Evolutionary conservation across 2,113 vertebrate genomes (phyloP).

Genomic region (Chloropsis cyanopogon): DNA sequence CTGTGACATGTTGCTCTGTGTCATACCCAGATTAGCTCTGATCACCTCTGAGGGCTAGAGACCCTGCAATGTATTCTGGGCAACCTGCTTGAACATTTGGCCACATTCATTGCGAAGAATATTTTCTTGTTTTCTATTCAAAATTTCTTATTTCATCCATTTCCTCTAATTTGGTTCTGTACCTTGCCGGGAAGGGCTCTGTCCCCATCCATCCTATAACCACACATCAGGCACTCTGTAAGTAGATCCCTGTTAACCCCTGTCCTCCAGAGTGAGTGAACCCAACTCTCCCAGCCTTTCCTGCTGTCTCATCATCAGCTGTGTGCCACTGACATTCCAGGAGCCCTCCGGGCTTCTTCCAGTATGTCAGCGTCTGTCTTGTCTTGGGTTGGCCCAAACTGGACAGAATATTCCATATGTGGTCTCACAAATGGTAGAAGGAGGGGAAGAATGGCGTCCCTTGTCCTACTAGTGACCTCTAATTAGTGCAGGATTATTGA

Average conservation of each 20-base stretch:
- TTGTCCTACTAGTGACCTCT: not conserved
- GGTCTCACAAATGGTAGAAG: not conserved
- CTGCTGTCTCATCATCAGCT: not conserved
- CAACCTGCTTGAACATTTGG: not conserved
- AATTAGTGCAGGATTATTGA: not conserved
- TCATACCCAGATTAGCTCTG: not conserved
- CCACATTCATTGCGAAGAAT: not conserved
- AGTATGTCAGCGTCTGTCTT: rapidly evolving
- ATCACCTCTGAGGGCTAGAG: not conserved
- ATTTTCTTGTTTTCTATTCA: not conserved
- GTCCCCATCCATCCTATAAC: not conserved
- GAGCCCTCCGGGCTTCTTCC: not conserved
- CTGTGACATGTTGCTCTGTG: not conserved
- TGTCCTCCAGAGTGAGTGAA: not conserved
- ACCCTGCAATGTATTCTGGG: not conserved
- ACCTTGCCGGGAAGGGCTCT: rapidly evolving
- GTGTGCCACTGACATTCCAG: not conserved
- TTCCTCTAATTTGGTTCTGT: not conserved
- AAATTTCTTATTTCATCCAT: not conserved
- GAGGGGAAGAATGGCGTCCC: not conserved
- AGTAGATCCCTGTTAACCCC: not conserved
- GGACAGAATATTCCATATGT: not conserved
- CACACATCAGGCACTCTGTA: not conserved
- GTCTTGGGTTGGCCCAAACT: not conserved
- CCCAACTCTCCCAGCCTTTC: not conserved